Conservation (phyloP, 2,113 vertebrate species). For the Drymodes brunneopygia region DNA sequence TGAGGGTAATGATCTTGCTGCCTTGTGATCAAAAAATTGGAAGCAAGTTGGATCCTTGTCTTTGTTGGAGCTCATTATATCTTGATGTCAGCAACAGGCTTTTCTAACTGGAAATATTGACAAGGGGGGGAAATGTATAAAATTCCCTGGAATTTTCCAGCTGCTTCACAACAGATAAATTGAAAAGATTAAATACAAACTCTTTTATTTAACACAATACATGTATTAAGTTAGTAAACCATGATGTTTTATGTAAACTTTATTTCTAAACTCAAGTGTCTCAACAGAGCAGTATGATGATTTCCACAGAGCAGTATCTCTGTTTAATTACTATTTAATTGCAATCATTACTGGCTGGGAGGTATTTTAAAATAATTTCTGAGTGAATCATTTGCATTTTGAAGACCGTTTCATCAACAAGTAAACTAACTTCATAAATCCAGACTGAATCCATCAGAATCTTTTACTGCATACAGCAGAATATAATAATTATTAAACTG, state of each 20-base stretch:
- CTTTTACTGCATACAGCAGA: background rate
- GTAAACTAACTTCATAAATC: background rate
- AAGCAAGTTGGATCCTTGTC: background rate
- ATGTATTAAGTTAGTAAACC: background rate
- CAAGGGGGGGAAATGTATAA: rapidly evolving
- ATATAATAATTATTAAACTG: background rate
- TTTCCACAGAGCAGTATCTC: background rate
- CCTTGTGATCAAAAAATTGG: background rate
- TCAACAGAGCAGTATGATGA: background rate
- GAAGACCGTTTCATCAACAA: background rate
- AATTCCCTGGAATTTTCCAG: background rate
- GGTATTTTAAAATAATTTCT: conserved; percentile 24
- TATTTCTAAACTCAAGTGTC: background rate
- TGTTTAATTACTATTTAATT: conserved; percentile 23
- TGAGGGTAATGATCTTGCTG: background rate
- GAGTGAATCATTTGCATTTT: conserved; percentile 9
- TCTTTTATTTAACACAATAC: background rate
- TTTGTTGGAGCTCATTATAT: background rate
- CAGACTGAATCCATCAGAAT: background rate
- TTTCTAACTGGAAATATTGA: background rate
- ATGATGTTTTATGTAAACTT: background rate
- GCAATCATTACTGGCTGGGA: background rate
- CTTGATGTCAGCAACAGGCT: background rate
- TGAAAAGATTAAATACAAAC: background rate
- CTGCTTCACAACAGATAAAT: background rate